These are phyloP conservation scores for Pampus argenteus DNA, from an alignment of 2,797 vertebrate species.

Conservation along the genomic window DNA sequence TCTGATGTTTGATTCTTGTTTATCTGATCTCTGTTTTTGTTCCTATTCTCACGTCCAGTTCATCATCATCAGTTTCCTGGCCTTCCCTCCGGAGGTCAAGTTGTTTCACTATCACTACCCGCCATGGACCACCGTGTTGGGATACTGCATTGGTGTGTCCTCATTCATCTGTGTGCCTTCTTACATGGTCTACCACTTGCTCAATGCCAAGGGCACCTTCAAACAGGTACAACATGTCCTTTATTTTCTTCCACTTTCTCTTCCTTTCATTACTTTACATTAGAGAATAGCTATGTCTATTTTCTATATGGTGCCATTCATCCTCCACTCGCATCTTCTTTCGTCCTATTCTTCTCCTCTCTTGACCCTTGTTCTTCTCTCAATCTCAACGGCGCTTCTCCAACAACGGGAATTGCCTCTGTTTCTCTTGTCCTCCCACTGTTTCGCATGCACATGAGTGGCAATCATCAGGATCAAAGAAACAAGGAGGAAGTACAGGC, in stretches of 20 bases:
- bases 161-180: constrained; percentile 95
- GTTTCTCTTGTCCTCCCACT: neutral
- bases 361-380: constrained; percentile 6
- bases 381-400: constrained; percentile 17
- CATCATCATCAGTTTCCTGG: constrained; percentile 96
- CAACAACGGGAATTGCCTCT: constrained; percentile 15
- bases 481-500: constrained; percentile 26
- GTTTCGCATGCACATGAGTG: constrained; percentile 26
- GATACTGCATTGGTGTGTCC: constrained; percentile 95
- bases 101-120: constrained; percentile 94
- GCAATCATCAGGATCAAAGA: constrained; percentile 66
- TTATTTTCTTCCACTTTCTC: neutral
- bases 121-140: constrained; percentile 92
- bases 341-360: neutral
- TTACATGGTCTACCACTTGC: constrained; percentile 92
- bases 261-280: too few species aligned
- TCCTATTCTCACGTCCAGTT: constrained; percentile 82
- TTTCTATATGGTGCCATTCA: neutral
- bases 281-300: neutral
- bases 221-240: constrained; percentile 86
- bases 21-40: constrained; percentile 13
- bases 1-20: neutral
- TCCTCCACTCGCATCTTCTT: neutral
- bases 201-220: constrained; percentile 91
- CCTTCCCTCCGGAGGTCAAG: constrained; percentile 89